Base-by-base conservation (phyloP, 2,113 vertebrate genomes). In the Heterochromis multidens region DNA sequence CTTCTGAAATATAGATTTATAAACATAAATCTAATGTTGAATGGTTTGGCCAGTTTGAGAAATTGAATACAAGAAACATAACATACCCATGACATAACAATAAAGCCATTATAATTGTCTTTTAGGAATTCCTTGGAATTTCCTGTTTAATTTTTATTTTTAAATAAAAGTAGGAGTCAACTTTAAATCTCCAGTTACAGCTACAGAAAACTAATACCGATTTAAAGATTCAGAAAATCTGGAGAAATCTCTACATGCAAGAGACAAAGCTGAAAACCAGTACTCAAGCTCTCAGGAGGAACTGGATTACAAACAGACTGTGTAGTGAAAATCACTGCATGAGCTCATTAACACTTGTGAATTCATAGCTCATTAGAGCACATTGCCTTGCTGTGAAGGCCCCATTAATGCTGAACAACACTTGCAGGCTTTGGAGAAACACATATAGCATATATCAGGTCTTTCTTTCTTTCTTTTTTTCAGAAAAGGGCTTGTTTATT, bases 321-420 rank as follows among this genome's bases (percentile, higher is more conserved):
- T 13, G 5, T 12, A 52, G 67, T 29, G 25, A 52, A 72, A 52
- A 72, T 72, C 67, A 72, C 43, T 52, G 43, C 10, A 31, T 7
- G n/a, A 43, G 23, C 23, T 46, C 65, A 70, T 46, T 70, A 70
- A 70, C 23, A 46, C 37, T 70, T 9, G 23, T 46, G 37, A 70
- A 70, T 70, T 46, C 63, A 70, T 46, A 46, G 37, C 23, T 27
- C n/a, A 70, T 46, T 70, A 46, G 65, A 1, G 0, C 37, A 46
- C 65, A 70, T 40, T 67, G 37, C 37, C 63, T 67, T 67, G 37
- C 37, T 46, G 65, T 11, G 37, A 70, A 70, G 65, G 40, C 23
- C 3, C 65, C 65, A 70, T 70, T 43, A 6, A 70, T 70, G 37
- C 37, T 70, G 40, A 70, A 70, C 65, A 70, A 70, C 14, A 70